A percentile compares a stretch with the other conserved stretches of the same genome.
Evolutionary conservation across 2,888 invertebrate genomes (phyloP).

Genomic region (Diachrysia chrysitis): DNA sequence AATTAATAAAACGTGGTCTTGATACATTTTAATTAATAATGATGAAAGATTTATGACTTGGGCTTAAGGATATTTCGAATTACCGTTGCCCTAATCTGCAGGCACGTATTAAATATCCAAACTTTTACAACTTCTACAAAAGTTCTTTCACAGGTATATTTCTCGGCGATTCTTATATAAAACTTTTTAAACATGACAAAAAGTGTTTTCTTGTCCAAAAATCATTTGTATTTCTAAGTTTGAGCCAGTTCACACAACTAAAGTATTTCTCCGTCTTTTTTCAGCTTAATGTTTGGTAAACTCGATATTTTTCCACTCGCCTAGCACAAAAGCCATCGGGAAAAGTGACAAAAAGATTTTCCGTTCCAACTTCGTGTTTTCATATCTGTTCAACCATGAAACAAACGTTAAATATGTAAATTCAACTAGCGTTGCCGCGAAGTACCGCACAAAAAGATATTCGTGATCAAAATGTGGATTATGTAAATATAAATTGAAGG

Average conservation of each 20-base stretch:
- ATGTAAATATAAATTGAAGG: background rate
- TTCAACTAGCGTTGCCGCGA: conserved; percentile 18
- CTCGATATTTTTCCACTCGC: conserved; percentile 8
- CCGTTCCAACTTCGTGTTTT: conserved; percentile 17
- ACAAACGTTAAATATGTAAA: conserved; percentile 46
- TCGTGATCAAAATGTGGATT: background rate
- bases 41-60: background rate
- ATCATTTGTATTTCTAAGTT: background rate
- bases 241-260: background rate
- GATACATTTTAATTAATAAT: conserved; percentile 1
- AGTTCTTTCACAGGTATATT: background rate
- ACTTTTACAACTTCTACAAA: too few species aligned
- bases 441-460: conserved; percentile 4
- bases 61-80: background rate
- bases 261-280: background rate
- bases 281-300: conserved; percentile 15
- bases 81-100: background rate
- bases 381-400: conserved; percentile 31
- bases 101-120: too few species aligned
- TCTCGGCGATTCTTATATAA: background rate
- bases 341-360: conserved; percentile 27
- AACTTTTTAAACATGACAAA: background rate
- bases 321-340: conserved; percentile 17
- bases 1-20: background rate
- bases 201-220: background rate